These are phyloP conservation scores for Passer montanus DNA, from an alignment of 2,113 vertebrate species.

Conservation along the genomic window DNA sequence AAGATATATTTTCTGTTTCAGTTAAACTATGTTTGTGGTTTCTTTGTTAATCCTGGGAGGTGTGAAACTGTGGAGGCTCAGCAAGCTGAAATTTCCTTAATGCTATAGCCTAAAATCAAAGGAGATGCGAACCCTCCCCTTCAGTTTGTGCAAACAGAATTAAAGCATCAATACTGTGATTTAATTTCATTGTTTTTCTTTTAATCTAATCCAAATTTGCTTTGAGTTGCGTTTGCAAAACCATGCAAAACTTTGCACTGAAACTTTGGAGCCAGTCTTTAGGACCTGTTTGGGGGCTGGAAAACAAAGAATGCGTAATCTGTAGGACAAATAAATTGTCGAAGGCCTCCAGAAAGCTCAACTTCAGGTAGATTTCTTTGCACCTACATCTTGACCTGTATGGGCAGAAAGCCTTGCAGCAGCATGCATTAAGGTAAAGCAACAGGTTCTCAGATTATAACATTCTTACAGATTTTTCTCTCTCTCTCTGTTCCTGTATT, in stretches of 20 bases:
- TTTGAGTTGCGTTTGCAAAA: not conserved
- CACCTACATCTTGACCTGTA: not conserved
- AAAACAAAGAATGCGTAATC: rapidly evolving
- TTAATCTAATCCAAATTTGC: not conserved
- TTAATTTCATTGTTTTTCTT: not conserved
- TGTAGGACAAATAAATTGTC: not conserved
- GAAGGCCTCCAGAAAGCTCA: not conserved
- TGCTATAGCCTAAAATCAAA: not conserved
- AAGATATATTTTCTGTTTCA: not conserved
- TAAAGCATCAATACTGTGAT: not conserved
- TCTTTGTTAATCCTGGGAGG: not conserved
- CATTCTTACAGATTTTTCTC: not conserved
- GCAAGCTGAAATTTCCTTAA: not conserved
- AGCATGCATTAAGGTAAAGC: not conserved
- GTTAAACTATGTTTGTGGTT: not conserved
- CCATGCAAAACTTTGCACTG: not conserved
- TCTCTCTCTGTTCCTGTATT: not conserved
- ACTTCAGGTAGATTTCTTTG: not conserved
- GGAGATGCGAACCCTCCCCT: not conserved
- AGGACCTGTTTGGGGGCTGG: not conserved
- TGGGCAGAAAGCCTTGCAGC: not conserved
- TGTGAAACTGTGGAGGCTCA: not conserved
- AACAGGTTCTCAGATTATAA: not conserved
- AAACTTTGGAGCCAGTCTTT: not conserved
- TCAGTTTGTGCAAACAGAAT: not conserved